Evolutionary conservation across 2,113 vertebrate genomes (phyloP).

Genomic region (human (Homo sapiens)): GRCh38 chr20:6704001-6704500

Average conservation of each 20-base stretch:
- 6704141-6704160: background rate
- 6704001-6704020: background rate
- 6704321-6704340: constrained; percentile 87
- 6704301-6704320: constrained; percentile 87
- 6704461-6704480: constrained; percentile 84
- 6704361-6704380: constrained; percentile 88
- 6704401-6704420: constrained; percentile 89
- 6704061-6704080: background rate
- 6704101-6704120: constrained; percentile 29
- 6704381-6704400: constrained; percentile 84
- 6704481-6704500: constrained; percentile 82
- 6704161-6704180: background rate
- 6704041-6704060: background rate
- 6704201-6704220: background rate
- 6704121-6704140: background rate
- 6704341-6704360: constrained; percentile 88
- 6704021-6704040: background rate
- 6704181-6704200: background rate
- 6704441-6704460: constrained; percentile 86
- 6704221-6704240: constrained; percentile 66
- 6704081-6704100: background rate
- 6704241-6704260: constrained; percentile 80
- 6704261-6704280: constrained; percentile 79
- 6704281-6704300: constrained; percentile 82
- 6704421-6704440: constrained; percentile 88